Conservation (phyloP, 92 coral and sea anemone genomes). For the Zoanthus solanderi region DNA sequence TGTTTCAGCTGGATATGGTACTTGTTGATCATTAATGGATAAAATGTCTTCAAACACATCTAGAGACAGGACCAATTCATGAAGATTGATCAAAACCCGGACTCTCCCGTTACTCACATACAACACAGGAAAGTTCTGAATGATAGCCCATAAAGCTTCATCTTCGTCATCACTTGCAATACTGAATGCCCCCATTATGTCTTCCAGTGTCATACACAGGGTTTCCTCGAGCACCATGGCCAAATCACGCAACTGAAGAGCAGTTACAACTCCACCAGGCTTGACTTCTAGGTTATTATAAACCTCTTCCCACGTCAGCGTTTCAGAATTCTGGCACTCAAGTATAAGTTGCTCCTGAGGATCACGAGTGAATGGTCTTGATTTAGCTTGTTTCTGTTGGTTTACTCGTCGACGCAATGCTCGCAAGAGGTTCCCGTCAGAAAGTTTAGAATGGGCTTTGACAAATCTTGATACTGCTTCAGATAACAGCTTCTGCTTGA, state of each 20-base stretch:
- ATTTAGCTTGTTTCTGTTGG: slow-evolving; percentile 37
- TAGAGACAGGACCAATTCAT: slow-evolving; percentile 23
- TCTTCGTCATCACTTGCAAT: slow-evolving; percentile 39
- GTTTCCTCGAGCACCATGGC: slow-evolving; percentile 38
- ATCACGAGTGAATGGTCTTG: slow-evolving; percentile 22
- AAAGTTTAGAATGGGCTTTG: slow-evolving; percentile 21
- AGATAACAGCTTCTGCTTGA: slow-evolving; percentile 23
- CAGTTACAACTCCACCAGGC: not conserved
- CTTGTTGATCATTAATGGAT: slow-evolving; percentile 19
- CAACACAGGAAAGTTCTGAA: slow-evolving; percentile 49
- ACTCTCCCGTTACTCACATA: slow-evolving; percentile 30
- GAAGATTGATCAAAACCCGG: slow-evolving; percentile 29
- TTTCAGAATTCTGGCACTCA: slow-evolving; percentile 31
- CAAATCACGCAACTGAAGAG: not conserved
- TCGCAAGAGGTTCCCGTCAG: slow-evolving; percentile 20
- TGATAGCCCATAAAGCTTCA: slow-evolving; percentile 18
- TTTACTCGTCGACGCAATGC: slow-evolving; percentile 16
- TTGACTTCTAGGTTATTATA: not conserved
- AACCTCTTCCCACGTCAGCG: slow-evolving; percentile 24
- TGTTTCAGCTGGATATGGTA: slow-evolving; percentile 14
- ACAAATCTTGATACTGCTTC: slow-evolving; percentile 32
- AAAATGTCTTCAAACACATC: slow-evolving; percentile 32
- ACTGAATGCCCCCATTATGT: not conserved
- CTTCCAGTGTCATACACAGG: not conserved
- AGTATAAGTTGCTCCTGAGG: slow-evolving; percentile 31